Conservation (phyloP, 2,113 vertebrate species). For the Microcebus lehilahytsara region DNA sequence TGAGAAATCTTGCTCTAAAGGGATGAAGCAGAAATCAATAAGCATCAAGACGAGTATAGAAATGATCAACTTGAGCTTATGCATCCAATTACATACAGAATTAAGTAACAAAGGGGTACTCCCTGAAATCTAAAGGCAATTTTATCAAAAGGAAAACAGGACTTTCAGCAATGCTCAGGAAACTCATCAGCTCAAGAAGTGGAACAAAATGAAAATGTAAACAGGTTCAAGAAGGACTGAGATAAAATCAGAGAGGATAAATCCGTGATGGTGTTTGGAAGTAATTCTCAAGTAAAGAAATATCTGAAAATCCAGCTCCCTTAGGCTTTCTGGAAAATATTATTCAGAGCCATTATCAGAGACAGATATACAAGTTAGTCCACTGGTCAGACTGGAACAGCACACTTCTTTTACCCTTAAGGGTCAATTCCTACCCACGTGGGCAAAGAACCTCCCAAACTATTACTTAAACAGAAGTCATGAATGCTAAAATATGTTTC, state of each 20-base stretch:
- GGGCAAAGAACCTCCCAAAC: conserved; percentile 26
- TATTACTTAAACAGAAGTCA: conserved; percentile 40
- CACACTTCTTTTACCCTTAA: conserved; percentile 34
- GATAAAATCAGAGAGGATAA: conserved; percentile 64
- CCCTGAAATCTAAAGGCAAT: conserved; percentile 51
- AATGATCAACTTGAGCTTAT: conserved; percentile 21
- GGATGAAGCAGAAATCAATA: conserved; percentile 33
- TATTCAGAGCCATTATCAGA: conserved; percentile 46
- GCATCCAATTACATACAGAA: conserved; percentile 5
- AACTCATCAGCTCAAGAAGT: conserved; percentile 54
- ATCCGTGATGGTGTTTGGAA: conserved; percentile 44
- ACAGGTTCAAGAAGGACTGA: conserved; percentile 53
- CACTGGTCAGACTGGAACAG: conserved; percentile 37
- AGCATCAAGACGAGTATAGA: conserved; percentile 41
- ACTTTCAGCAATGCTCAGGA: conserved; percentile 24
- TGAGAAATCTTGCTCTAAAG: conserved; percentile 44
- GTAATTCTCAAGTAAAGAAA: conserved; percentile 58
- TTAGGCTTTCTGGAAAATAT: conserved; percentile 45
- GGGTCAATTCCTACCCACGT: background rate
- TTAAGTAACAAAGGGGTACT: conserved; percentile 34
- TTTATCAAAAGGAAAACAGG: conserved; percentile 55
- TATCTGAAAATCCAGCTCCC: conserved; percentile 51
- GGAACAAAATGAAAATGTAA: conserved; percentile 63
- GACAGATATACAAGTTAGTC: background rate
- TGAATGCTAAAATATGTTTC: conserved; percentile 41